Conservation (phyloP, 2,888 invertebrate genomes). For the Ecliptopera silaceata region DNA sequence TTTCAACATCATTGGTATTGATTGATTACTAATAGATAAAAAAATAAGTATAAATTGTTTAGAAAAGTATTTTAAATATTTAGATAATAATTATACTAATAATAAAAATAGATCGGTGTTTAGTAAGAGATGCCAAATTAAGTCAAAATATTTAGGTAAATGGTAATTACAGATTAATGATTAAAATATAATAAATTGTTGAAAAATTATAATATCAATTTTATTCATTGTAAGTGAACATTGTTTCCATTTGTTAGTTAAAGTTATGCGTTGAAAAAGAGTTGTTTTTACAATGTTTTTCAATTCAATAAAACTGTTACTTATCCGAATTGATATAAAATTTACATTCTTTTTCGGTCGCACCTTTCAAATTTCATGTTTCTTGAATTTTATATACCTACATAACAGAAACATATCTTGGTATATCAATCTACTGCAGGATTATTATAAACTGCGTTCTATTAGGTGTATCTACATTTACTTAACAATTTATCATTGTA, state of each 20-base stretch:
- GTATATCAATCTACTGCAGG: constrained; percentile 61
- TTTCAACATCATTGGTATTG: constrained; percentile 78
- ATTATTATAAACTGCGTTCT: constrained; percentile 66
- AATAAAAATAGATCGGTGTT: constrained; percentile 78
- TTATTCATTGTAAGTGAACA: constrained; percentile 81
- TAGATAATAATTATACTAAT: constrained; percentile 76
- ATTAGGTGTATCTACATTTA: constrained; percentile 49
- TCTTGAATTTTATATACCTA: constrained; percentile 24
- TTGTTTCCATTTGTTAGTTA: constrained; percentile 83
- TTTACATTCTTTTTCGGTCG: constrained; percentile 36
- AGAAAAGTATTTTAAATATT: constrained; percentile 83
- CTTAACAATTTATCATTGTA: constrained; percentile 51
- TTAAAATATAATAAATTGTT: constrained; percentile 66
- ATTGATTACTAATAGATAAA: constrained; percentile 71
- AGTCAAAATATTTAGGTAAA: constrained; percentile 86
- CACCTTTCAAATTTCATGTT: constrained; percentile 29
- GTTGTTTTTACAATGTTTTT: constrained; percentile 65
- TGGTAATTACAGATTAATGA: constrained; percentile 63
- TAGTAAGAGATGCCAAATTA: constrained; percentile 86
- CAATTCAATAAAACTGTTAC: constrained; percentile 36
- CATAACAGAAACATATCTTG: constrained; percentile 61
- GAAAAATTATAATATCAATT: constrained; percentile 82
- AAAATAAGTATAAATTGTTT: constrained; percentile 82
- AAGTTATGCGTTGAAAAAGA: constrained; percentile 78
- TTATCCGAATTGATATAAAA: constrained; percentile 29